A percentile compares a stretch with the other conserved stretches of the same genome.
Evolutionary conservation across 2,797 vertebrate genomes (phyloP).

Genomic region (Gambusia yucatana): DNA sequence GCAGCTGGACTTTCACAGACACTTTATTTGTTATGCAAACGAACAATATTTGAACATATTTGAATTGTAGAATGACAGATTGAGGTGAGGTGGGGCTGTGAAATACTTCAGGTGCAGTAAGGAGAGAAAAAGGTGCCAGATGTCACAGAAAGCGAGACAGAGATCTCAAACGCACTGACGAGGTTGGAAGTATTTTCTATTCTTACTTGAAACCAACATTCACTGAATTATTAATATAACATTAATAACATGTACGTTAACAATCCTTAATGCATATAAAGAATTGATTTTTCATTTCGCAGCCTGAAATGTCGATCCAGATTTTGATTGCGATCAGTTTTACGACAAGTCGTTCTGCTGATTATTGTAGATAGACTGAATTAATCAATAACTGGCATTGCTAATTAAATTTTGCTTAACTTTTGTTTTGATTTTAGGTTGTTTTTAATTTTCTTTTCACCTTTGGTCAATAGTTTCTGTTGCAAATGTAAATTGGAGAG

Average conservation of each 20-base stretch:
- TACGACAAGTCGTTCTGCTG: no score
- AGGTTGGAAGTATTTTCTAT: not conserved
- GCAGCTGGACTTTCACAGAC: not conserved
- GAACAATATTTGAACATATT: not conserved
- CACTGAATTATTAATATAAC: not conserved
- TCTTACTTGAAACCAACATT: not conserved
- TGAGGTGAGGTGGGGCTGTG: not conserved
- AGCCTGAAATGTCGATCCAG: not conserved
- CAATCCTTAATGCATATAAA: no score
- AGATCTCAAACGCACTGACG: not conserved
- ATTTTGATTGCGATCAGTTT: not conserved
- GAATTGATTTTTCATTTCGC: not conserved
- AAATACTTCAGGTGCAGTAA: not conserved
- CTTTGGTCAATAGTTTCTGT: not conserved
- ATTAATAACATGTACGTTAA: no score
- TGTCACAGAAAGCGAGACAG: not conserved
- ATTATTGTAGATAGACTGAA: not conserved
- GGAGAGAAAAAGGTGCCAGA: not conserved
- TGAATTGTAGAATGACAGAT: not conserved
- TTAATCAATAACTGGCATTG: no score
- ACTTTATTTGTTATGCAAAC: not conserved
- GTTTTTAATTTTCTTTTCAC: no score
- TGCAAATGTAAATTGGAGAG: not conserved
- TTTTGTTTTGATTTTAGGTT: no score
- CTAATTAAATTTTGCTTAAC: no score